Base-by-base conservation (phyloP, 1,140 invertebrate species). In the Aethina tumida region DNA sequence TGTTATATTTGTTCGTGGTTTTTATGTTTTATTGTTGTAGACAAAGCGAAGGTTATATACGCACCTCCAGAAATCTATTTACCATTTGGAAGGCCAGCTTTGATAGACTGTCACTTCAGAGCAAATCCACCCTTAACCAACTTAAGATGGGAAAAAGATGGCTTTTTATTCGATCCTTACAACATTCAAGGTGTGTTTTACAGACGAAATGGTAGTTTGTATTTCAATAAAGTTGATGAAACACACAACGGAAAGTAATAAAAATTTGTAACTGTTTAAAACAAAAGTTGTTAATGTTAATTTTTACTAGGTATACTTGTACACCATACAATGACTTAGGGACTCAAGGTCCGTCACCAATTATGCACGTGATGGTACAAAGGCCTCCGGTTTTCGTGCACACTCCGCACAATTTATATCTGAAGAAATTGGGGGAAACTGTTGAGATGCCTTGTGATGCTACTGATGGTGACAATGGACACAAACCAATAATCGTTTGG, bases 111-210 rank as follows among this genome's bases (percentile, higher is more conserved):
- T 60, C 85, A 91, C 55, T 90, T 93, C 49, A 76, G 88, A 50
- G 84, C 91, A 0, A 96, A 95, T 69, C 94, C 93, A 10, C 84
- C 89, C 2, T 66, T 95, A 35, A 87, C 84, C n/a, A 88, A 90
- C 58, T 68, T 95, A 13, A 77, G 85, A 31, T 97, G 94, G 93
- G 88, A 89, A 56, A 91, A 93, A 62, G 89, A 94, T 59, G 87
- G 86, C 12, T 84, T 91, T 51, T 73, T 92, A 0, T 92, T 90
- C 56, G 88, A 94, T 61, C 86, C 88, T 1, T 89, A 88, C 60
- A 87, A 91, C 54, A 84, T 88, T 14, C 84, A 77, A 31, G 87
- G 85, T 9, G 84, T 91, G 0, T 84, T 84, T 51, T 84, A 83
- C 51, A 74, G 85, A 43, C 71, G 77, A 49, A 95, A 95, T 59